Conservation (phyloP, 2,113 vertebrate genomes). For the Otus sunia region DNA sequence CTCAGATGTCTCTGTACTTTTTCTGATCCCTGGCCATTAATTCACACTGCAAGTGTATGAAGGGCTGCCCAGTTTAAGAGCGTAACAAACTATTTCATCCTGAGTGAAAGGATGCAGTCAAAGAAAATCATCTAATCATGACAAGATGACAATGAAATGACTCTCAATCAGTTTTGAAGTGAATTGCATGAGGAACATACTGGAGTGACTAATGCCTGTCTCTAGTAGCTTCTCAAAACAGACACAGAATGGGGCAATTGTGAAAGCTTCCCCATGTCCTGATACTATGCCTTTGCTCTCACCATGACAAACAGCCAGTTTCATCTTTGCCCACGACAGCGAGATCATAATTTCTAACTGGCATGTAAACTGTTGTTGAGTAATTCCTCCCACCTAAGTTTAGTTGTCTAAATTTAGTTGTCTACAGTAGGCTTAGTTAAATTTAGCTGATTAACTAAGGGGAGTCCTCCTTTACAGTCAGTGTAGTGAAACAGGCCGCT, state of each 20-base stretch:
- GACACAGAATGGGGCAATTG: neutral
- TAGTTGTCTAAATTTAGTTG: constrained; percentile 52
- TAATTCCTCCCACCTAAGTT: constrained; percentile 61
- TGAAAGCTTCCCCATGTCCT: neutral
- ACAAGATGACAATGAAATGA: neutral
- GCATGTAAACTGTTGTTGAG: constrained; percentile 43
- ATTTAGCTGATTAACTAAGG: constrained; percentile 25
- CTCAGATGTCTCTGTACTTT: neutral
- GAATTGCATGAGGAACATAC: neutral
- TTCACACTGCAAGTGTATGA: neutral
- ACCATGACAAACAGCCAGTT: neutral
- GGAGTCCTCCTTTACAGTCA: neutral
- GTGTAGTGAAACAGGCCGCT: neutral
- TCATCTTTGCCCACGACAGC: constrained; percentile 3
- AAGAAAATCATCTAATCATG: neutral
- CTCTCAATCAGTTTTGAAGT: neutral
- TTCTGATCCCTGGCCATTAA: neutral
- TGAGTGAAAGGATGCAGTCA: neutral
- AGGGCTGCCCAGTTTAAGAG: neutral
- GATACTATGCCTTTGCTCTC: neutral
- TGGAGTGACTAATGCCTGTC: neutral
- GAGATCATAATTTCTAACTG: constrained; percentile 12
- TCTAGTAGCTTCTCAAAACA: neutral
- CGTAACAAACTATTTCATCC: neutral
- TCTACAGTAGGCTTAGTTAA: constrained; percentile 24